These are phyloP conservation scores for Enteromius viviparus DNA, from an alignment of 2,797 vertebrate genomes.

Conservation along the genomic window DNA sequence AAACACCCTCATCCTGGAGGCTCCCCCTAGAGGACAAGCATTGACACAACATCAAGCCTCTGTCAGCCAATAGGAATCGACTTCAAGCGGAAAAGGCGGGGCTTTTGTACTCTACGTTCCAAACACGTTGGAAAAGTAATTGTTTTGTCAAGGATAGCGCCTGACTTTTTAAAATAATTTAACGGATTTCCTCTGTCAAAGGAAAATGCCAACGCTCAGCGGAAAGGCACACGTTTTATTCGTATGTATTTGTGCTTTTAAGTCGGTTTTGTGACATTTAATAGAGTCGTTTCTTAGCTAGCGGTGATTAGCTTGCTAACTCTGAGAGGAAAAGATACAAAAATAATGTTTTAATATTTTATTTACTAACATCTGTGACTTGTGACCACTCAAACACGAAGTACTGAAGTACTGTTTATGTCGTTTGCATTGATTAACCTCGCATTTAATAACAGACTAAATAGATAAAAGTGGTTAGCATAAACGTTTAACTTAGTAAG, in stretches of 20 bases:
- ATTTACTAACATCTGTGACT: neutral
- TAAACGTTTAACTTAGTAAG: neutral
- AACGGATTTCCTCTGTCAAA: neutral
- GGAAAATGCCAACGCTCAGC: conserved; percentile 58
- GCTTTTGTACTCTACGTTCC: neutral
- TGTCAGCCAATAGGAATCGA: conserved; percentile 25
- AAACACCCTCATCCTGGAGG: neutral
- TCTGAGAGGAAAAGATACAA: neutral
- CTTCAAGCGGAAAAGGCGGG: conserved; percentile 5
- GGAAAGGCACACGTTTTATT: conserved; percentile 76
- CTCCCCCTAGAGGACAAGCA: neutral
- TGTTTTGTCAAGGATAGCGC: conserved; percentile 8
- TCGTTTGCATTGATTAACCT: neutral
- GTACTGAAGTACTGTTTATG: neutral
- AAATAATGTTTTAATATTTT: neutral
- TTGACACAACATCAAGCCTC: neutral
- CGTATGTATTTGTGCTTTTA: conserved; percentile 68
- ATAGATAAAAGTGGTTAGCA: neutral
- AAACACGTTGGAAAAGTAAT: conserved; percentile 23
- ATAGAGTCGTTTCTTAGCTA: neutral
- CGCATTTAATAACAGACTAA: neutral
- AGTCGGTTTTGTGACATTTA: neutral
- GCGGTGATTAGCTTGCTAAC: conserved; percentile 40
- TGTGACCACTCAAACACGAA: neutral
- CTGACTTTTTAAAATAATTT: neutral